Base-by-base conservation (phyloP, 2,113 vertebrate genomes). In the Zootoca vivipara region DNA sequence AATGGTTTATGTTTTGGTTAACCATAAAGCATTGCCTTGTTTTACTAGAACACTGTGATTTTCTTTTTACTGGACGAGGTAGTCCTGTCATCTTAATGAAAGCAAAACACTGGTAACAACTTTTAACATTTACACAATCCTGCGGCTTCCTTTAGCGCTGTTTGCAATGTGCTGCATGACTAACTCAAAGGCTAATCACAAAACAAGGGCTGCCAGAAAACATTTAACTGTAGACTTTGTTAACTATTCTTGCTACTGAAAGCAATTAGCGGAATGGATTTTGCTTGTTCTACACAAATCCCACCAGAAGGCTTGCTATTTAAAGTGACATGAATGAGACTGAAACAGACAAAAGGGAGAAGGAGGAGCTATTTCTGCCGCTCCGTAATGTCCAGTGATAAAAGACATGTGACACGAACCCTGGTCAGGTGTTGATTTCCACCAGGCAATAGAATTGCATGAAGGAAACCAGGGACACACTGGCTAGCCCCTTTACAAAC, bases 1-100 rank as follows among this genome's bases (percentile, higher is more conserved):
- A 93, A 90, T 56, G 18, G 46, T 87, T 95, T 92, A 87, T 75
- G 72, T 95, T 92, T 92, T 91, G 67, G 85, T 89, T 93, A 95
- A 92, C 83, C 82, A 38, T 87, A 62, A 89, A 79, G 85, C 74
- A 90, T 85, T 91, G 72, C 58, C 24, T 92, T 67, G 75, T 70
- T 91, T 88, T 85, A 65, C 72, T 91, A 6, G 82, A 89, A 92
- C 83, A 89, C 67, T 92, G 90, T 78, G 80, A 20, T 73, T 83
- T n/a, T 92, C 58, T 85, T 93, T 93, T 83, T 82, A 83, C 35
- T 33, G 65, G 62, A 88, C 84, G 85, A 93, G 93, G 93, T 89
- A 91, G 74, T 70, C 90, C 74, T 89, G 86, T 90, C 90, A 72
- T 91, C 35, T 78, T 90, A 94, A 91, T 35, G 86, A 93, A 95